Evolutionary conservation across 1,140 invertebrate species (phyloP).

Genomic region (Bombus confusus): DNA sequence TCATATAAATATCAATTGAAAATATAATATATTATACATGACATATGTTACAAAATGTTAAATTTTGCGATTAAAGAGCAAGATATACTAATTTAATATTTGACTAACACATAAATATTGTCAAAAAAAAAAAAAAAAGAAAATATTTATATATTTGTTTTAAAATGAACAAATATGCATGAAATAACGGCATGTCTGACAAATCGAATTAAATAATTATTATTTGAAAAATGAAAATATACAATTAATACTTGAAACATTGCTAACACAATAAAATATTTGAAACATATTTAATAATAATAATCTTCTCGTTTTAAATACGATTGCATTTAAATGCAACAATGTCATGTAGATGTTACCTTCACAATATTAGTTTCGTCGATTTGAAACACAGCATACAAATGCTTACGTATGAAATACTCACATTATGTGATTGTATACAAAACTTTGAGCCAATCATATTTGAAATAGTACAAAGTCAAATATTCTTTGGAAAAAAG

Average conservation of each 20-base stretch:
- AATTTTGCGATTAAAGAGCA: neutral
- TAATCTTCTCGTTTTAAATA: constrained; percentile 10
- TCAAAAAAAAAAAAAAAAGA: neutral
- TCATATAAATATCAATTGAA: constrained; percentile 43
- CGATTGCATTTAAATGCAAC: constrained; percentile 30
- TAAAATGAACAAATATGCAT: constrained; percentile 6
- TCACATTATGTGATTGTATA: constrained; percentile 50
- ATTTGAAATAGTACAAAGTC: neutral
- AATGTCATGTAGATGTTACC: constrained; percentile 47
- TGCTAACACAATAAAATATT: constrained; percentile 3
- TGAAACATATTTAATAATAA: constrained; percentile 17
- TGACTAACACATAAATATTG: neutral
- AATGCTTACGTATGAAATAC: constrained; percentile 42
- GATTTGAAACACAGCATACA: constrained; percentile 32
- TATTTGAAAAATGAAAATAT: neutral
- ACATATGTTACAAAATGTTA: constrained; percentile 45
- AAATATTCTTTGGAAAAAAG: constrained; percentile 4
- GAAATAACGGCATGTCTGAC: neutral
- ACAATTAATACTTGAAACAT: constrained; percentile 2
- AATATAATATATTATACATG: constrained; percentile 46
- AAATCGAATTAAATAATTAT: constrained; percentile 6
- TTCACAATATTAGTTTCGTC: constrained; percentile 23
- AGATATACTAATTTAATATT: constrained; percentile 15
- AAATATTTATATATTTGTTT: neutral
- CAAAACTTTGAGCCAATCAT: constrained; percentile 23